Conservation (phyloP, 2,888 invertebrate species). For the Diplolepis rosae region DNA sequence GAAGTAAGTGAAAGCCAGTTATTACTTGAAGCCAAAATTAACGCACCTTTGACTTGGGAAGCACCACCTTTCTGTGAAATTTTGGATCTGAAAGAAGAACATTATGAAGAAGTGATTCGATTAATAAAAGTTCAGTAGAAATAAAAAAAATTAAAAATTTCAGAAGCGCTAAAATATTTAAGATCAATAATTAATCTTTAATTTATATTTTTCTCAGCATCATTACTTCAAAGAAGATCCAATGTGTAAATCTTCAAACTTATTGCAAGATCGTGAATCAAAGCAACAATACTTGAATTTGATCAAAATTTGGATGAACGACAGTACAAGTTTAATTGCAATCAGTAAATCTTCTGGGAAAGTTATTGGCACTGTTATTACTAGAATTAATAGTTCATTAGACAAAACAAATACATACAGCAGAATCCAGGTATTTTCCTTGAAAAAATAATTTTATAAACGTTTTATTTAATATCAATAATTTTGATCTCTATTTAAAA, state of each 20-base stretch:
- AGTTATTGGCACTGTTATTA: conserved; percentile 58
- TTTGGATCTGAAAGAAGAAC: conserved; percentile 58
- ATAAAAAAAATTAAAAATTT: conserved; percentile 52
- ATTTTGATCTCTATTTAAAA: too few relatives aligned
- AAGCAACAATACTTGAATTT: conserved; percentile 55
- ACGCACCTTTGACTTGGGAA: conserved; percentile 57
- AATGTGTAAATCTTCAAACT: conserved; percentile 55
- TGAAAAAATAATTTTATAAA: background rate
- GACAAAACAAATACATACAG: conserved; percentile 60
- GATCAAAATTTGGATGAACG: conserved; percentile 60
- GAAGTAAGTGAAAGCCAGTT: background rate
- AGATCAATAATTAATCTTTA: background rate
- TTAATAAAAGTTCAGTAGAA: conserved; percentile 75
- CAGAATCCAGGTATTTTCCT: conserved; percentile 57
- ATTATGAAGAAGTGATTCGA: conserved; percentile 59
- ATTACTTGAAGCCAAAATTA: background rate
- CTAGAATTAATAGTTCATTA: conserved; percentile 51
- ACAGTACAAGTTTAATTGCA: conserved; percentile 63
- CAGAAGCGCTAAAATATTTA: background rate
- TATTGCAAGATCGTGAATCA: conserved; percentile 55
- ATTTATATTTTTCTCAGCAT: conserved; percentile 48
- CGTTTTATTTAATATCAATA: too few relatives aligned
- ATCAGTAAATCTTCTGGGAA: conserved; percentile 58
- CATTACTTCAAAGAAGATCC: conserved; percentile 63
- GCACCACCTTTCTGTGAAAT: conserved; percentile 54